A percentile compares a stretch with the other conserved stretches of the same genome.
Evolutionary conservation across 2,797 vertebrate species (phyloP).

Genomic region (Coendou prehensilis): DNA sequence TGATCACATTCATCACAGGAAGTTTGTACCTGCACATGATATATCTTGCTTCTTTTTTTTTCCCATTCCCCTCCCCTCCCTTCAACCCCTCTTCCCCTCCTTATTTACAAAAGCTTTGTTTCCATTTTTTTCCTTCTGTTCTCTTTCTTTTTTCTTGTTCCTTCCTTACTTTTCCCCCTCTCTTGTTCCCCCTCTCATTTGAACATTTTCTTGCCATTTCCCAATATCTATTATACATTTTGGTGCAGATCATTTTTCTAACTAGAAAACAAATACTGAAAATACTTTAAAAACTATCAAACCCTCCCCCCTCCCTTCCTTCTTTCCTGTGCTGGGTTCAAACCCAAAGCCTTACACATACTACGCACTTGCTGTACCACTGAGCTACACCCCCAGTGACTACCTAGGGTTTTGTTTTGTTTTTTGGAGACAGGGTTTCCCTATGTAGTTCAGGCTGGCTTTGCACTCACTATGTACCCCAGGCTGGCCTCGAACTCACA

Average conservation of each 20-base stretch:
- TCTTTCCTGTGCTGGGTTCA: no score
- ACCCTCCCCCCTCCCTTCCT: rapidly evolving
- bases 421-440: background rate
- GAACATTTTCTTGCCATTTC: background rate
- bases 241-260: background rate
- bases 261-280: slow-evolving; percentile 36
- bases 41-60: background rate
- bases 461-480: background rate
- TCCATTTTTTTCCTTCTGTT: background rate
- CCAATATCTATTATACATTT: background rate
- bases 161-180: no score
- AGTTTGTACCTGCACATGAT: background rate
- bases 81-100: no score
- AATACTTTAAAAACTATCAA: slow-evolving; percentile 5
- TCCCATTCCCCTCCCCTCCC: background rate
- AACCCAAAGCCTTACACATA: background rate
- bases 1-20: background rate
- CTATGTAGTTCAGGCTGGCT: background rate
- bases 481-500: background rate
- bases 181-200: background rate
- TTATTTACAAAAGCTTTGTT: background rate
- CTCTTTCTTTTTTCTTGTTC: background rate
- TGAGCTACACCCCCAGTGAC: background rate
- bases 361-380: background rate
- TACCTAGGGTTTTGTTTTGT: background rate